Conservation (phyloP, 1,140 invertebrate species). For the Lethocerus indicus region DNA sequence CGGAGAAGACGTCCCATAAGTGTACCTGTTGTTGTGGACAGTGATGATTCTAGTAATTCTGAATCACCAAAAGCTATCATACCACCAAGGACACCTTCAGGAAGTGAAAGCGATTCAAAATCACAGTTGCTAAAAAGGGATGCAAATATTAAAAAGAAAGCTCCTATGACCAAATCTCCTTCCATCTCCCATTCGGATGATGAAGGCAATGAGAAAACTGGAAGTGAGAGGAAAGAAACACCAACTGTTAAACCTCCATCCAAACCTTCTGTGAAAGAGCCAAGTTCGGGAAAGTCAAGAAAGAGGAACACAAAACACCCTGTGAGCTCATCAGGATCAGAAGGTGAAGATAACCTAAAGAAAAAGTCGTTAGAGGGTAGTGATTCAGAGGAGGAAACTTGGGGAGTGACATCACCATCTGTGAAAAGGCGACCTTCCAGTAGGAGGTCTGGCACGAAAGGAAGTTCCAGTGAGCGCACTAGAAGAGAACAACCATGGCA, state of each 20-base stretch:
- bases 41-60: slow-evolving; percentile 1
- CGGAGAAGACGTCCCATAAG: slow-evolving; percentile 1
- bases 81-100: slow-evolving; percentile 8
- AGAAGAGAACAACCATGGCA: slow-evolving; percentile 10
- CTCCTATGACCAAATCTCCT: background rate
- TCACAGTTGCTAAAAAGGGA: too few species aligned
- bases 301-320: slow-evolving; percentile 12
- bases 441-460: slow-evolving; percentile 10
- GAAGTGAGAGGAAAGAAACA: slow-evolving; percentile 3
- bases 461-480: slow-evolving; percentile 12
- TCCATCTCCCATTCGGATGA: too few species aligned
- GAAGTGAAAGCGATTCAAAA: slow-evolving; percentile 10
- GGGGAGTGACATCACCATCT: background rate
- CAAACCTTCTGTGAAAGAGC: slow-evolving; percentile 5
- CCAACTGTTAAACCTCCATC: background rate
- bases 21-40: slow-evolving; percentile 1
- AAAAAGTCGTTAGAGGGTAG: slow-evolving; percentile 9
- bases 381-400: slow-evolving; percentile 13
- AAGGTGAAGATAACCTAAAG: slow-evolving; percentile 15
- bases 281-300: slow-evolving; percentile 4
- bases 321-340: slow-evolving; percentile 15
- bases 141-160: background rate
- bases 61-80: background rate
- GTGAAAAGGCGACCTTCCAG: slow-evolving; percentile 8
- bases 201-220: too few species aligned